phyloP scores from a whole-genome alignment of 2,113 vertebrate species.

The Ornithorhynchus anatinus region DNA sequence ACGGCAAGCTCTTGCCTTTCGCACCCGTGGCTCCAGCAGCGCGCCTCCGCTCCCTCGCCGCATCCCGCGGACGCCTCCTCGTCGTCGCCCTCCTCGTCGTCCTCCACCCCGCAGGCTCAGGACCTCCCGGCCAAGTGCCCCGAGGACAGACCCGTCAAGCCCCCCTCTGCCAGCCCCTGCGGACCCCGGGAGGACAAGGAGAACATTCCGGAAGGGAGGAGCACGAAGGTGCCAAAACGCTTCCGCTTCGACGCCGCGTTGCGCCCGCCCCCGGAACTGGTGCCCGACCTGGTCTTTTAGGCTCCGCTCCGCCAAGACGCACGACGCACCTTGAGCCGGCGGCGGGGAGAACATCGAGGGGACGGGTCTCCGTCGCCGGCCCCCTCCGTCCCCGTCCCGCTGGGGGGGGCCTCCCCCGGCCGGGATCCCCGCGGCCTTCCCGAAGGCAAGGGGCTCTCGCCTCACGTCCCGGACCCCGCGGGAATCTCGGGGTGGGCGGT shows the following conservation, averaged over 20 bases:
- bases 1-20: conserved; percentile 87
- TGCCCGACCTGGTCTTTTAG: conserved; percentile 71
- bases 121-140: conserved; percentile 49
- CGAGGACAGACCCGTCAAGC: conserved; percentile 76
- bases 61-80: conserved; percentile 48
- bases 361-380: too few species aligned
- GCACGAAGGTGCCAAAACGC: conserved; percentile 79
- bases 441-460: too few species aligned
- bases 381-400: too few species aligned
- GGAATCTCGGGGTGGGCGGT: too few species aligned
- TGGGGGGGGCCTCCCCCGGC: too few species aligned
- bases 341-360: too few species aligned
- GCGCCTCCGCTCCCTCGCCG: conserved; percentile 60
- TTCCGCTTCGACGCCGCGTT: conserved; percentile 86
- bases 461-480: too few species aligned
- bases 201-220: conserved; percentile 85
- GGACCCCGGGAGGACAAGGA: conserved; percentile 89
- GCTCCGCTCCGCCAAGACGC: too few species aligned
- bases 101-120: conserved; percentile 53
- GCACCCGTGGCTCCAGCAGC: conserved; percentile 89
- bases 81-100: conserved; percentile 59
- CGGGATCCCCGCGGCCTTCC: too few species aligned
- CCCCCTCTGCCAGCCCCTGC: conserved; percentile 65
- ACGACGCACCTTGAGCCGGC: neutral
- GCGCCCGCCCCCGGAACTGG: conserved; percentile 68